Evolutionary conservation across 2,113 vertebrate genomes (phyloP).

Genomic region (Melierax canorus): DNA sequence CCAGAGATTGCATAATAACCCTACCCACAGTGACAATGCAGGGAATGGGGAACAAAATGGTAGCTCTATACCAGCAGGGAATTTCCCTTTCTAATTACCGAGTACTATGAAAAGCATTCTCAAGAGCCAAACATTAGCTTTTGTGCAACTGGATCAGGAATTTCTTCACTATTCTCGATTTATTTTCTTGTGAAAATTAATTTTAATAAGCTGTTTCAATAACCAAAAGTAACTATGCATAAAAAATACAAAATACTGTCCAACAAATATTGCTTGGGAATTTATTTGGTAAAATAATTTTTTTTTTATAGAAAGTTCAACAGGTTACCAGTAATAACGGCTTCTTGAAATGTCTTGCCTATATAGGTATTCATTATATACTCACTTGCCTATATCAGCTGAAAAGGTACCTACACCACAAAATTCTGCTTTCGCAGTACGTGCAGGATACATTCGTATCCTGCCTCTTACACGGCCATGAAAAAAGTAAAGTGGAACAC

Average conservation of each 20-base stretch:
- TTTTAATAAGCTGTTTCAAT: not conserved
- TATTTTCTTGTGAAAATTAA: not conserved
- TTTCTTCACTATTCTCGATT: not conserved
- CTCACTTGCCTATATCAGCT: not conserved
- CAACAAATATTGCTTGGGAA: not conserved
- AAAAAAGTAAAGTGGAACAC: not conserved
- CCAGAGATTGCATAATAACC: constrained; percentile 51
- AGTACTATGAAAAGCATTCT: not conserved
- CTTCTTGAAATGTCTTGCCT: not conserved
- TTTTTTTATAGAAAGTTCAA: not conserved
- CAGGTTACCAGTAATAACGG: not conserved
- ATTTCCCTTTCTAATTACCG: constrained; percentile 50
- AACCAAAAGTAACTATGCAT: not conserved
- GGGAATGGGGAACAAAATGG: not conserved
- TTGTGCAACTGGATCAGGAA: not conserved
- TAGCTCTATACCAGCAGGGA: constrained; percentile 20
- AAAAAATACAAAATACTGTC: not conserved
- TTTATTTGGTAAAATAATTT: not conserved
- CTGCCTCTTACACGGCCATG: not conserved
- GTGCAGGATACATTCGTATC: not conserved
- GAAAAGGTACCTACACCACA: not conserved
- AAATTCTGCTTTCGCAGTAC: not conserved
- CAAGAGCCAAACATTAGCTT: not conserved
- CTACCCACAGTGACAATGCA: constrained; percentile 15
- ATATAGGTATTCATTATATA: not conserved